These are phyloP conservation scores for Callimorpha dominula DNA, from an alignment of 2,888 invertebrate genomes.

Conservation along the genomic window DNA sequence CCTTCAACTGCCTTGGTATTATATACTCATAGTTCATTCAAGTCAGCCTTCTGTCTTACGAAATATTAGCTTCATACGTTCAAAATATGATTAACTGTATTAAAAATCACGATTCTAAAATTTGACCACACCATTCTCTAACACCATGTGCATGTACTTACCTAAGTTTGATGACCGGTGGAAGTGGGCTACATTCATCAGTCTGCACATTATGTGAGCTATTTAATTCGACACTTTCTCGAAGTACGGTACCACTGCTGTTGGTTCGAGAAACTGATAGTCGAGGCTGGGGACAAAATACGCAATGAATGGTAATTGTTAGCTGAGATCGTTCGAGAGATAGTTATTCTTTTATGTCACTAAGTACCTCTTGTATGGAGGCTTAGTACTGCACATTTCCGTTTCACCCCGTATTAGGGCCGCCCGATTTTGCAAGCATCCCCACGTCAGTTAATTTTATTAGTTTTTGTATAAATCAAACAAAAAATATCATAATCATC, in stretches of 20 bases:
- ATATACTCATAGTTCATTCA: no score
- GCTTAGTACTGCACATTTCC: not conserved
- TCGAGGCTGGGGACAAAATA: slow-evolving; percentile 62
- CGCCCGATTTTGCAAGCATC: no score
- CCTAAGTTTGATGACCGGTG: slow-evolving; percentile 78
- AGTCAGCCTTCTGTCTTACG: no score
- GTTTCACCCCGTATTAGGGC: no score
- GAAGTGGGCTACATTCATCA: slow-evolving; percentile 63
- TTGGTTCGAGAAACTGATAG: slow-evolving; percentile 69
- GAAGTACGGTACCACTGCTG: slow-evolving; percentile 57
- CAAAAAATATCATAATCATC: no score
- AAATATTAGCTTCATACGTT: no score
- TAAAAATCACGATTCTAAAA: no score
- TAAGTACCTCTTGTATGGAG: not conserved
- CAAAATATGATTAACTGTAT: no score
- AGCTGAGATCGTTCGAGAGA: not conserved
- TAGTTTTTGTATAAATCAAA: no score
- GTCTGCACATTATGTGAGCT: slow-evolving; percentile 49
- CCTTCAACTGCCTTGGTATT: no score
- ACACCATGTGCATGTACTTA: slow-evolving; percentile 49
- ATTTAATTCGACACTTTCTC: slow-evolving; percentile 66
- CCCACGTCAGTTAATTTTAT: no score
- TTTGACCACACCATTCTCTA: no score
- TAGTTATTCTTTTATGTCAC: not conserved
- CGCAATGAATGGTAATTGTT: not conserved